Base-by-base conservation (phyloP, 2,797 vertebrate genomes). In the Danio jaintianensis region DNA sequence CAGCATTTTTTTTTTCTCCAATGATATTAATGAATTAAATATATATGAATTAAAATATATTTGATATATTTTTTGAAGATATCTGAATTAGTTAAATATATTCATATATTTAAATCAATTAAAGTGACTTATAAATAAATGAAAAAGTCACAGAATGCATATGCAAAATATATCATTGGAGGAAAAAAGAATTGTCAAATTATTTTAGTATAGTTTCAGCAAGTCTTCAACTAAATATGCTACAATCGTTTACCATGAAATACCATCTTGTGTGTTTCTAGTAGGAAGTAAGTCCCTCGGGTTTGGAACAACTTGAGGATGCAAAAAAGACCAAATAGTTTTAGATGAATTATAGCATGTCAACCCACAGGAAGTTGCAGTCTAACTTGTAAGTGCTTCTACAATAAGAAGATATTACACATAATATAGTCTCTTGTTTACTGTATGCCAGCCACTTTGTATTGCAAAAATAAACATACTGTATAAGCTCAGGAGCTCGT, bases 401-500 rank as follows among this genome's bases (percentile, higher is more conserved):
- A 53, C 4, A 74, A 61, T 62, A n/a, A 38, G 10, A 10, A 36
- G 6, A 0, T 10, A 77, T 58, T 10, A 67, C 15, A n/a, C 22
- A 77, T 47, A 15, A 47, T 58, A 66, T 43, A 45, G 16, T 36
- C 45, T 9, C 12, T 56, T 0, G 45, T 45, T 8, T 12, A n/a
- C 18, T 8, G 29, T 38, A 4, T n/a, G n/a, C 13, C 7, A 64
- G 13, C 10, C 15, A 56, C 50, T 18, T 47, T 7, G 18, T 55
- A 42, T n/a, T 48, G 16, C 16, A 59, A 13, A 55, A 29, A 36
- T 45, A 22, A 56, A 15, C 22, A 64, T 63, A n/a, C n/a, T n/a
- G n/a, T n/a, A 64, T 76, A 59, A 20, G 20, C 40, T 76, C 16
- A 67, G 62, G 50, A 13, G 10, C 3, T 68, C 22, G 68, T 79